Conservation (phyloP, 2,888 invertebrate genomes). For the Mystacides longicornis region DNA sequence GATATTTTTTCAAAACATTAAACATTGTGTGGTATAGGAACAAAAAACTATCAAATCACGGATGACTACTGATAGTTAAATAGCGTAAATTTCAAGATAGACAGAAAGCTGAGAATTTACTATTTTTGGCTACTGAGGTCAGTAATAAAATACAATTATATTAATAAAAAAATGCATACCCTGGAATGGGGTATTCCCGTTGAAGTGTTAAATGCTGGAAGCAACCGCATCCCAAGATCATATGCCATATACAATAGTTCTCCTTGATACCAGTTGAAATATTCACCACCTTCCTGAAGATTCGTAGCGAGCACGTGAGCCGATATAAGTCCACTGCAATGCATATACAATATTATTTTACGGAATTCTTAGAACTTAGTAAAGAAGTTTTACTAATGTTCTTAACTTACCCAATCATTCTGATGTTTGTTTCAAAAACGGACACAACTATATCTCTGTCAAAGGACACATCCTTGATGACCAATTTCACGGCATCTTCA, state of each 20-base stretch:
- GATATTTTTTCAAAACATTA: too few relatives aligned
- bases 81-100: too few relatives aligned
- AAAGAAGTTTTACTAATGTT: neutral
- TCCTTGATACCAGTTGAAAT: slow-evolving; percentile 77
- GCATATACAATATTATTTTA: neutral
- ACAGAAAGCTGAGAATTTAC: too few relatives aligned
- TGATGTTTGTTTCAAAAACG: slow-evolving; percentile 96
- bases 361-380: neutral
- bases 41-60: too few relatives aligned
- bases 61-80: too few relatives aligned
- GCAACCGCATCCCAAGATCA: slow-evolving; percentile 82
- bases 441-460: slow-evolving; percentile 93
- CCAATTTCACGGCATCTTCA: slow-evolving; percentile 79
- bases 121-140: too few relatives aligned
- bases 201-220: slow-evolving; percentile 97
- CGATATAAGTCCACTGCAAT: slow-evolving; percentile 73
- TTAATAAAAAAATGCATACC: slow-evolving; percentile 43
- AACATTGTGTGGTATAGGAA: too few relatives aligned
- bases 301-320: slow-evolving; percentile 85
- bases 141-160: too few relatives aligned
- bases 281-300: slow-evolving; percentile 66
- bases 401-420: slow-evolving; percentile 86
- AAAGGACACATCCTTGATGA: slow-evolving; percentile 82
- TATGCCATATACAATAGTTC: slow-evolving; percentile 85
- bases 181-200: slow-evolving; percentile 96